Conservation (phyloP, 2,797 vertebrate genomes). For the Acanthiza pusilla region DNA sequence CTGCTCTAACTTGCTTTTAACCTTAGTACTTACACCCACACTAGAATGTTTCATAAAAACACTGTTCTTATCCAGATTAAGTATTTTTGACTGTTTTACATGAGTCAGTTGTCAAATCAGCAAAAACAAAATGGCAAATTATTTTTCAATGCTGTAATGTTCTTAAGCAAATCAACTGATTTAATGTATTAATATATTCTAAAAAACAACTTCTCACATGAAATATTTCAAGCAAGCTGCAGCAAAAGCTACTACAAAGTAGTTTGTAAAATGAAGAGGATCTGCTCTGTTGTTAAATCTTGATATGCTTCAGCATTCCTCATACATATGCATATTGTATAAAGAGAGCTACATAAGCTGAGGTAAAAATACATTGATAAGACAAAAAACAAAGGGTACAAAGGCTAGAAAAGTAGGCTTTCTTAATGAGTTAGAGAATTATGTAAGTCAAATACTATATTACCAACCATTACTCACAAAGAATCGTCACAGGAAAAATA, state of each 20-base stretch:
- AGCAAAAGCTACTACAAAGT: background rate
- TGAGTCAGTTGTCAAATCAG: background rate
- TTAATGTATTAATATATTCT: constrained; percentile 12
- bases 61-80: background rate
- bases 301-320: background rate
- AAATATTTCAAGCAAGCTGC: background rate
- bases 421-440: background rate
- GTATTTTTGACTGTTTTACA: background rate
- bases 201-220: background rate
- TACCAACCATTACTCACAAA: background rate
- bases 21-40: background rate
- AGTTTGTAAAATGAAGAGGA: background rate
- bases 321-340: background rate
- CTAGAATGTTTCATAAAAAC: background rate
- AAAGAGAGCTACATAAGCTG: background rate
- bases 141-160: background rate
- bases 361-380: background rate
- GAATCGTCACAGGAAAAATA: background rate
- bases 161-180: background rate
- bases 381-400: background rate
- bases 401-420: background rate
- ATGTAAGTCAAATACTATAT: background rate
- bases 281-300: background rate
- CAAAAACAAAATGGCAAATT: background rate
- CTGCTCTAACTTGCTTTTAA: background rate